Evolutionary conservation across 2,113 vertebrate species (phyloP).

Genomic region (Vulpes vulpes): DNA sequence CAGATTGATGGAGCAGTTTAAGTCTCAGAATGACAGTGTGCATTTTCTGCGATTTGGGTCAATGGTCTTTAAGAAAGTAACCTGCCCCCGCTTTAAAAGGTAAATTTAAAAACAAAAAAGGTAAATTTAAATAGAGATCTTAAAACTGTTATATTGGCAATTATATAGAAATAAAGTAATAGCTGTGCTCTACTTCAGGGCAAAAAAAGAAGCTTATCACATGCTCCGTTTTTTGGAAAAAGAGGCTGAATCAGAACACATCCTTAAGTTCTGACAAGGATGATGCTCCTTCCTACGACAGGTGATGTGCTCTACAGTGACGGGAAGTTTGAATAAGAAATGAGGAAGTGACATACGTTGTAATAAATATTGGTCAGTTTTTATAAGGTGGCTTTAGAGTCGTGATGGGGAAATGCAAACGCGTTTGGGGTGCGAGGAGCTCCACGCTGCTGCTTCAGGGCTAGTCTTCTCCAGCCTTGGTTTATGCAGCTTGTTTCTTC

Average conservation of each 20-base stretch:
- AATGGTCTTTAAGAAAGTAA: background rate
- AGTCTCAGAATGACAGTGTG: background rate
- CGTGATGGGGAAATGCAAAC: background rate
- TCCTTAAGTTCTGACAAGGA: constrained; percentile 67
- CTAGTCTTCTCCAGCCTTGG: background rate
- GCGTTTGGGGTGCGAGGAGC: background rate
- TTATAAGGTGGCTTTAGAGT: background rate
- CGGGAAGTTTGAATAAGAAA: constrained; percentile 72
- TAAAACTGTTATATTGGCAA: background rate
- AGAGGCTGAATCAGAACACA: constrained; percentile 52
- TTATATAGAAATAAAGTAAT: constrained; percentile 3
- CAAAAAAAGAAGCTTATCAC: background rate
- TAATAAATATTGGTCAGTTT: background rate
- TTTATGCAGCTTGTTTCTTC: background rate
- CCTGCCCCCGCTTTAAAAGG: background rate
- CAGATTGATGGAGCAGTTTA: background rate
- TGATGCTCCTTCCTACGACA: background rate
- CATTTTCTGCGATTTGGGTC: background rate
- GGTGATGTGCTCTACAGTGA: background rate
- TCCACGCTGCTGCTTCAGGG: background rate
- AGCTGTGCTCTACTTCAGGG: background rate
- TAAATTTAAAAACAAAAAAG: background rate
- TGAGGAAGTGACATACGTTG: constrained; percentile 23
- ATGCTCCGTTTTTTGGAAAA: background rate
- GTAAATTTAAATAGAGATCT: constrained; percentile 17